Percentiles rank a stretch among this genome's conserved stretches.
Evolutionary conservation across 2,888 invertebrate species (phyloP).

Genomic region (Agapetus fuscipes): DNA sequence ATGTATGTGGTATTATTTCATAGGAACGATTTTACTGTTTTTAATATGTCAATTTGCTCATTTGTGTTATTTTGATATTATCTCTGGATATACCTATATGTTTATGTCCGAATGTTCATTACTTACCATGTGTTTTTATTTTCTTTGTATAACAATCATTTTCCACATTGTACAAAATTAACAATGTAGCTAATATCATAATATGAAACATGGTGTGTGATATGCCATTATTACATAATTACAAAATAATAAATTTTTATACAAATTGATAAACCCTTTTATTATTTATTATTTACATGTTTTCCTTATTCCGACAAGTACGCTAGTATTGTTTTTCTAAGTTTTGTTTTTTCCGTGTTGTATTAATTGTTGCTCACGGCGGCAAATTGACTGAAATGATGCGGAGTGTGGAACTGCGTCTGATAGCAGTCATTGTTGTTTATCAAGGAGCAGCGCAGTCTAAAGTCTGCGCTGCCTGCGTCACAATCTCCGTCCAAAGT

Average conservation of each 20-base stretch:
- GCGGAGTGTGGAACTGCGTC: slow-evolving; percentile 13
- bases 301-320: no score
- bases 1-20: no score
- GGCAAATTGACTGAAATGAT: slow-evolving; percentile 20
- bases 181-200: slow-evolving; percentile 11
- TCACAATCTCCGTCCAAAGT: slow-evolving; percentile 10
- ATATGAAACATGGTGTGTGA: slow-evolving; percentile 14
- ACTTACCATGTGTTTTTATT: slow-evolving; percentile 1
- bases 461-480: slow-evolving; percentile 11
- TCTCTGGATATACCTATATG: no score
- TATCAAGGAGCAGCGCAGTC: slow-evolving; percentile 13
- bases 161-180: slow-evolving; percentile 11
- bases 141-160: slow-evolving; percentile 2
- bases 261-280: slow-evolving; percentile 25
- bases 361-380: slow-evolving; percentile 16
- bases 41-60: no score
- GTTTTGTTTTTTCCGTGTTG: no score
- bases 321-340: no score
- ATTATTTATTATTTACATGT: slow-evolving; percentile 7
- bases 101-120: no score
- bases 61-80: no score
- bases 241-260: slow-evolving; percentile 48
- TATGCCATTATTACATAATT: no score
- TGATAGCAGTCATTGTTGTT: slow-evolving; percentile 18
- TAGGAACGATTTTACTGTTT: no score